Evolutionary conservation across 2,888 invertebrate genomes (phyloP).

Genomic region (Zeuzera pyrina): DNA sequence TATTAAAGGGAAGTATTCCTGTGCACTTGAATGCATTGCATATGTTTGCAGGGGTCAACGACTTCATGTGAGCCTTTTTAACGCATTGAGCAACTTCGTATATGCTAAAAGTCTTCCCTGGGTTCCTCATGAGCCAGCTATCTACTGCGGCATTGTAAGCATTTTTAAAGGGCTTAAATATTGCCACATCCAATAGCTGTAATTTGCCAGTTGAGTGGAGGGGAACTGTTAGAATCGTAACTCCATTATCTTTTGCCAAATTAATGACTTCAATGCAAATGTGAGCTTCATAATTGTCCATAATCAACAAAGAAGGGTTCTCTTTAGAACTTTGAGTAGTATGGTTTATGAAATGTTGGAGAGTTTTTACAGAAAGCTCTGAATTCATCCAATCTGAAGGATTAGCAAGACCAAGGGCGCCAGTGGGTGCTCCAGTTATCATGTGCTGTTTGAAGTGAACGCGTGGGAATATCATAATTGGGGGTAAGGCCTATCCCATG

Average conservation of each 20-base stretch:
- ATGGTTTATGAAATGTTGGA: not conserved
- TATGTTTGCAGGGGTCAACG: conserved; percentile 33
- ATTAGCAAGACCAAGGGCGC: not conserved
- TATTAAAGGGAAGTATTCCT: conserved; percentile 30
- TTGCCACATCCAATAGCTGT: conserved; percentile 1
- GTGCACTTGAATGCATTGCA: conserved; percentile 26
- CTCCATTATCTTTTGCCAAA: conserved; percentile 3
- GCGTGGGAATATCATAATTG: conserved; percentile 1
- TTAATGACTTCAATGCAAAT: not conserved
- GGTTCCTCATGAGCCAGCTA: conserved; percentile 31
- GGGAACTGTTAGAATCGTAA: conserved; percentile 2
- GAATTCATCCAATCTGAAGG: not conserved
- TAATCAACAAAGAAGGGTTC: not conserved
- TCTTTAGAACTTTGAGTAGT: too few relatives aligned
- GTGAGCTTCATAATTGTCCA: conserved; percentile 1
- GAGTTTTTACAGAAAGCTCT: not conserved
- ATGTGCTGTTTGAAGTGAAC: conserved; percentile 11
- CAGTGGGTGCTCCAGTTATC: not conserved
- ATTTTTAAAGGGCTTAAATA: not conserved
- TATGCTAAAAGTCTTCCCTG: conserved; percentile 37
- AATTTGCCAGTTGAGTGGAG: conserved; percentile 1
- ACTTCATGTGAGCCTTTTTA: conserved; percentile 25
- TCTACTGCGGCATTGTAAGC: conserved; percentile 20
- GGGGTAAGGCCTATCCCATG: not conserved
- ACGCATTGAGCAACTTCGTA: conserved; percentile 37